phyloP scores from a whole-genome alignment of 2,888 invertebrate genomes.

The Sinotaia quadrata region DNA sequence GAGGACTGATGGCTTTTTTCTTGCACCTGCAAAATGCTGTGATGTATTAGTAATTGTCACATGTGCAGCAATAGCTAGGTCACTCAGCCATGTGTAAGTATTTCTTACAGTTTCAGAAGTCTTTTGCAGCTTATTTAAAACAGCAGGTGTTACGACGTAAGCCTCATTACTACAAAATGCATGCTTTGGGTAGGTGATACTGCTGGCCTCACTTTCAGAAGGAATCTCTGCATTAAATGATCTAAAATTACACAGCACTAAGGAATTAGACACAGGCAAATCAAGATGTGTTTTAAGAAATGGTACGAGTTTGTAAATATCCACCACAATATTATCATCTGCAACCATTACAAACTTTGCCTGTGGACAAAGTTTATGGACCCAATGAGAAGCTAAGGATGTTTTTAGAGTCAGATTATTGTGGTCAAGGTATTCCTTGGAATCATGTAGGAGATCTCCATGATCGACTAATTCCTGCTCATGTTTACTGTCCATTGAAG shows the following conservation, averaged over 20 bases:
- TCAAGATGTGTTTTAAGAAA: slow-evolving; percentile 28
- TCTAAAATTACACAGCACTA: slow-evolving; percentile 37
- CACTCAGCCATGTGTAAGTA: slow-evolving; percentile 36
- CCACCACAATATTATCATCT: slow-evolving; percentile 42
- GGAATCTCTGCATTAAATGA: slow-evolving; percentile 35
- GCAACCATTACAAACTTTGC: slow-evolving; percentile 33
- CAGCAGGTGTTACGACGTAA: slow-evolving; percentile 36
- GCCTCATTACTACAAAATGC: slow-evolving; percentile 36
- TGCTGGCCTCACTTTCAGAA: background rate
- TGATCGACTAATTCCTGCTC: slow-evolving; percentile 30
- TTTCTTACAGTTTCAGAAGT: slow-evolving; percentile 25
- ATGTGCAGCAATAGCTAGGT: slow-evolving; percentile 36
- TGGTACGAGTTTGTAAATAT: slow-evolving; percentile 41
- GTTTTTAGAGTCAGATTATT: slow-evolving; percentile 34
- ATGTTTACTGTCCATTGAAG: slow-evolving; percentile 22
- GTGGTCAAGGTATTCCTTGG: slow-evolving; percentile 18
- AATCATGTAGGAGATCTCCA: slow-evolving; percentile 34
- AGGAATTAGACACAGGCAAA: slow-evolving; percentile 16
- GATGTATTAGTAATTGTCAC: slow-evolving; percentile 34
- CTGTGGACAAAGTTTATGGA: slow-evolving; percentile 31
- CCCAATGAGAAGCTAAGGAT: slow-evolving; percentile 32
- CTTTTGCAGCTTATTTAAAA: slow-evolving; percentile 37
- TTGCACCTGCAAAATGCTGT: slow-evolving; percentile 36
- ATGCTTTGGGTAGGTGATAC: slow-evolving; percentile 27
- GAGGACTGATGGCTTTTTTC: slow-evolving; percentile 27